Base-by-base conservation (phyloP, 2,113 vertebrate genomes). In the Etheostoma cragini region DNA sequence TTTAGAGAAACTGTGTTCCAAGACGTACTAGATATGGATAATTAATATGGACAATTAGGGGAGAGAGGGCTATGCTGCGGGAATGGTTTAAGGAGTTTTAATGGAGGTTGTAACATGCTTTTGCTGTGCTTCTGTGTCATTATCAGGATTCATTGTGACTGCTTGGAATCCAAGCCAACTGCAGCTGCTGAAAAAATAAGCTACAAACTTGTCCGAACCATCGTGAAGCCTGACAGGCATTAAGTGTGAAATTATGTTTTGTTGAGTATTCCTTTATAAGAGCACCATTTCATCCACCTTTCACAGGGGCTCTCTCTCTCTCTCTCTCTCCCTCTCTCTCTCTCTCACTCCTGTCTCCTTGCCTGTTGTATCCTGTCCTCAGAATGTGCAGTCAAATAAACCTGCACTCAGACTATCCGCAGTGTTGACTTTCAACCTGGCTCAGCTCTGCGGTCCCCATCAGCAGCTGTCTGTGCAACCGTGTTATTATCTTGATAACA, bases 401-500 rank as follows among this genome's bases (percentile, higher is more conserved):
- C 83, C 77, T 83, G 80, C 76, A 69, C 76, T 72, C 69, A 69
- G 74, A 84, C 79, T 79, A 68, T 78, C 71, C 76, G 65, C 87
- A 16, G 58, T 21, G 56, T 60, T 67, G 62, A 84, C 74, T 83
- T 76, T 66, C 72, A 82, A 76, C 88, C 83, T 78, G 87, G 80
- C 84, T 72, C 72, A 35, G 71, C 57, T 84, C 84, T 49, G 67
- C 78, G 21, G 69, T 74, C 72, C 72, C 86, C 82, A 76, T 87
- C 89, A 82, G 80, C 89, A 92, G 89, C 87, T 91, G 81, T 46
- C 47, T 64, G 68, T 38, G 81, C 71, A 87, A 84, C 68, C 57
- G 60, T 91, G 88, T 93, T 80, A 94, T 94, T 94, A 94, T 89
- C 84, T 82, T 54, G 67, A 94, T 92, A 90, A 91, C 78, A 86